Evolutionary conservation across 2,888 invertebrate species (phyloP), one percentile per base, ranked within the genome.

Genomic region (Agrenia bidenticulata): DNA sequence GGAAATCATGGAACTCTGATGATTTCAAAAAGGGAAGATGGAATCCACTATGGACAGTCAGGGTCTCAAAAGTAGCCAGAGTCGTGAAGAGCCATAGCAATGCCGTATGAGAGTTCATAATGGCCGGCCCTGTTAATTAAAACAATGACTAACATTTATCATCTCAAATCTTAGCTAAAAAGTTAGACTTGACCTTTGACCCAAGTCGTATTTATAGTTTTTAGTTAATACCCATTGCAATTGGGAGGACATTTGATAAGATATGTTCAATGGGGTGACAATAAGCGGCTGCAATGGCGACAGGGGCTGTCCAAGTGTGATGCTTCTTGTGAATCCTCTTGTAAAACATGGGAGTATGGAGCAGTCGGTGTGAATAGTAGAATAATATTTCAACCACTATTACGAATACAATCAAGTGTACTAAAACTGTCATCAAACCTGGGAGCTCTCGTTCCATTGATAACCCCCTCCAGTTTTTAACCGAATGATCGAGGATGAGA

Each of bases 221-320:
- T n/a, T n/a, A n/a, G n/a, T n/a, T n/a, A n/a, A 87, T 49, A 2
- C 89, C 75, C 15, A 65, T 21, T n/a, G 55, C 27, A 24, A 66
- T 37, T 0, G 69, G 69, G 1, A 63, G 5, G 5, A 66, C 53
- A 61, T 69, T 69, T 11, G 66, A 54, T 11, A 69, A 7, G 26
- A 69, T 50, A 50, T 69, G 69, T 37, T 69, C 69, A 0, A 69
- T 4, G 1, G 69, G 69, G 45, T 69, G 63, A 26, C 66, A 66
- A 24, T 66, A 66, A 15, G 64, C 58, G n/a, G 69, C 69, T 1
- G 63, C 55, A 49, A 69, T 60, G 13, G 69, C 69, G 24, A 69
- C 59, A 17, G 69, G 69, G 0, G 69, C 27, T 11, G 61, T 63
- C 69, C 69, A 69, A 2, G 65, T 63, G 54, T 69, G 69, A 32